These are phyloP conservation scores for Drosophila nigrodunni DNA, from an alignment of 1,140 invertebrate genomes.

Conservation along the genomic window DNA sequence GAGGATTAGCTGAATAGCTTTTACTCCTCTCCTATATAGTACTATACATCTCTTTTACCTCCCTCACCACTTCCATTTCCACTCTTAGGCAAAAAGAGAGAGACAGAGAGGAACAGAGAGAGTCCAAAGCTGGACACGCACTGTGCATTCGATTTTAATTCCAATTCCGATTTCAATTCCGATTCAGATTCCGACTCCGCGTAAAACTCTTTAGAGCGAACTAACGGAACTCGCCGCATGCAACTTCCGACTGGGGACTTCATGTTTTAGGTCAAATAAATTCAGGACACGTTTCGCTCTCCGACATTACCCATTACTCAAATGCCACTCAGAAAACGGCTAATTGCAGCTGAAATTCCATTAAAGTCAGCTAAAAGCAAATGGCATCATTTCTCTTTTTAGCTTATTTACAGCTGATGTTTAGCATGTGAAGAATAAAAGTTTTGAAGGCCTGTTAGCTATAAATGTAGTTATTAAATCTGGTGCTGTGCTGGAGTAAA, in stretches of 20 bases:
- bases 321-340: background rate
- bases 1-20: slow-evolving; percentile 7
- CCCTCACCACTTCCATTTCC: background rate
- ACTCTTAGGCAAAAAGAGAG: too few relatives aligned
- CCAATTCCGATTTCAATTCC: slow-evolving; percentile 1
- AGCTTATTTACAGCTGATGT: too few relatives aligned
- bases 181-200: background rate
- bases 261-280: slow-evolving; percentile 10
- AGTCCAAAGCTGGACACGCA: slow-evolving; percentile 8
- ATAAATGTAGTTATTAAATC: too few relatives aligned
- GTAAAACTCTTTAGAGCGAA: background rate
- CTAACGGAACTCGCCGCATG: slow-evolving; percentile 20
- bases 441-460: too few relatives aligned
- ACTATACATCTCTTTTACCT: background rate
- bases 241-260: slow-evolving; percentile 23
- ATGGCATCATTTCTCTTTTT: too few relatives aligned
- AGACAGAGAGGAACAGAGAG: background rate
- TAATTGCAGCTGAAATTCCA: slow-evolving; percentile 8
- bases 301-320: slow-evolving; percentile 5
- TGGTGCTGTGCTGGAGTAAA: too few relatives aligned
- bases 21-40: background rate
- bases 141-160: slow-evolving; percentile 17
- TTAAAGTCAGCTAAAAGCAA: background rate
- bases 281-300: slow-evolving; percentile 14
- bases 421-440: too few relatives aligned